Base-by-base conservation (phyloP, 1,140 invertebrate species). In the Lerema accius region DNA sequence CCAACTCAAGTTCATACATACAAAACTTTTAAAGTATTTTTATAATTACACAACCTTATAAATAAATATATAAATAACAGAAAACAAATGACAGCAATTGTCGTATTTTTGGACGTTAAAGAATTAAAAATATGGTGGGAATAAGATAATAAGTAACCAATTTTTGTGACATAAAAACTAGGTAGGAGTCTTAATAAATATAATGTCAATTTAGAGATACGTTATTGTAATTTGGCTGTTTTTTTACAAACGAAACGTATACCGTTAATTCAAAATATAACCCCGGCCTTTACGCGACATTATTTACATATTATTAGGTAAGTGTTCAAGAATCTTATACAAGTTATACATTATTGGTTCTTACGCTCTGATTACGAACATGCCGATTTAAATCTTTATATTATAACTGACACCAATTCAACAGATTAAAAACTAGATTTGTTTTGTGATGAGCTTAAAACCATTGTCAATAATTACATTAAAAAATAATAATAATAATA, bases 261-360 rank as follows among this genome's bases (percentile, higher is more conserved):
- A 39, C 19, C 3, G n/a, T 23, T n/a, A 10, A 35, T 15, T 16
- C 48, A 50, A 50, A 50, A 50, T 50, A 50, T 50, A 50, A 35
- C 48, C 48, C 48, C 48, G 48, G 48, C 9, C 6, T 10, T 0
- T 4, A 32, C 42, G 16, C 16, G 16, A 45, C 7, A 10, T 45
- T 32, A 32, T 50, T 35, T 35, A 50, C 48, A 50, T 50, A 11
- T 50, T 50, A 16, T 35, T 49, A 16, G 13, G 26, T 50, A 50
- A 50, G 14, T 37, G 10, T 50, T n/a, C 28, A 50, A 50, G 26
- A 49, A 32, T 37, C 28, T 35, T 46, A 46, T 23, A 23, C 10
- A 43, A 43, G 16, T 16, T 43, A 43, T 43, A 32, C 7, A 43
- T 43, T 43, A 43, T 43, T 16, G 40, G 40, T 43, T 43, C 40